Evolutionary conservation across 2,797 vertebrate genomes (phyloP).

Genomic region (Macroramphosus scolopax): DNA sequence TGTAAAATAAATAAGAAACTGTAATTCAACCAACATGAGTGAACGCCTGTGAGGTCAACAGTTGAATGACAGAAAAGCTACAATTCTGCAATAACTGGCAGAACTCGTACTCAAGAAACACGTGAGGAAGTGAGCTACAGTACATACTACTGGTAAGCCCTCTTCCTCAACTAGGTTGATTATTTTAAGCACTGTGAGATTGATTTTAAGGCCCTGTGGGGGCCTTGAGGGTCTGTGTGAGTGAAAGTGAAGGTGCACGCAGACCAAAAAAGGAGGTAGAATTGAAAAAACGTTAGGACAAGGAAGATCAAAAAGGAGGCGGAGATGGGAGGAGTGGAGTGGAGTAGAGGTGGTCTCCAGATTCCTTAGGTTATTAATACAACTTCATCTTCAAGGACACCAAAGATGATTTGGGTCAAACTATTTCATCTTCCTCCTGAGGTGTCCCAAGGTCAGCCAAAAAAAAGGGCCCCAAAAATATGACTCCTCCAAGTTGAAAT

Average conservation of each 20-base stretch:
- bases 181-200: constrained; percentile 70
- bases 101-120: constrained; percentile 8
- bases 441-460: constrained; percentile 46
- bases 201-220: constrained; percentile 60
- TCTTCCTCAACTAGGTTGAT: constrained; percentile 65
- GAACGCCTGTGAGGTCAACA: not conserved
- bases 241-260: constrained; percentile 40
- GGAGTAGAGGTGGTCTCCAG: constrained; percentile 53
- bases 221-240: constrained; percentile 40
- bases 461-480: constrained; percentile 36
- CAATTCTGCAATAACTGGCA: constrained; percentile 9
- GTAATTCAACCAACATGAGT: too few relatives aligned
- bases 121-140: constrained; percentile 27
- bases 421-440: constrained; percentile 57
- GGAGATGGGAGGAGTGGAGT: constrained; percentile 10
- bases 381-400: constrained; percentile 62
- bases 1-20: not conserved
- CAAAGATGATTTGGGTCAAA: constrained; percentile 64
- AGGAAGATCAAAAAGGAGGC: constrained; percentile 18
- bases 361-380: constrained; percentile 69
- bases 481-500: constrained; percentile 22
- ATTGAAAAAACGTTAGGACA: constrained; percentile 42
- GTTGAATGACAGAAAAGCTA: constrained; percentile 4
- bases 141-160: constrained; percentile 49
- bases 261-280: constrained; percentile 30